These are phyloP conservation scores for Orientallactaga sibirica DNA, from an alignment of 2,797 vertebrate species.

Conservation along the genomic window DNA sequence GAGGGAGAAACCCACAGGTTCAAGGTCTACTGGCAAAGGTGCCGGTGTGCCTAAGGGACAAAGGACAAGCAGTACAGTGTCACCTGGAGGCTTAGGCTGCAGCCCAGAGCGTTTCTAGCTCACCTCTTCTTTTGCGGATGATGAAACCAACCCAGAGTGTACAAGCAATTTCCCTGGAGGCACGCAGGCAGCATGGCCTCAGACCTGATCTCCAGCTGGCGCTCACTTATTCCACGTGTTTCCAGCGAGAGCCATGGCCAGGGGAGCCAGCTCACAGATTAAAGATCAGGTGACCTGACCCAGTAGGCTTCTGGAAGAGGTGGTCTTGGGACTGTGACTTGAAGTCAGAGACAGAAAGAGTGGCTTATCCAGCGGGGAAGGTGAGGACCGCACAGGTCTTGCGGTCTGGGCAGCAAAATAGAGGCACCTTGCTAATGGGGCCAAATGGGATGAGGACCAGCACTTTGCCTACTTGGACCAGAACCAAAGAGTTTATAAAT, in stretches of 20 bases:
- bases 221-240: not conserved
- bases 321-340: not conserved
- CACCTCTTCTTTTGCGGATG: not conserved
- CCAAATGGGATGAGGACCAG: not conserved
- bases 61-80: not conserved
- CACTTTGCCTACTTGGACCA: not conserved
- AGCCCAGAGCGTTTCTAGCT: not conserved
- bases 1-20: not conserved
- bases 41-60: not conserved
- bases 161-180: not conserved
- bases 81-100: not conserved
- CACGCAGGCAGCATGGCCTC: not conserved
- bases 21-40: not conserved
- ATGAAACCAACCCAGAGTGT: not conserved
- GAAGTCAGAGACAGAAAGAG: not conserved
- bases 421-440: not conserved
- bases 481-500: too few relatives aligned
- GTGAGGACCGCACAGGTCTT: too few relatives aligned
- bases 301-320: not conserved
- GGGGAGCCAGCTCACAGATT: not conserved
- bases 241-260: not conserved
- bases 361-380: not conserved
- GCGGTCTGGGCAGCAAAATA: not conserved
- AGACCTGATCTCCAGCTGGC: not conserved
- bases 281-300: not conserved